Evolutionary conservation across 1,140 invertebrate genomes (phyloP).

Genomic region (Hypothenemus hampei): DNA sequence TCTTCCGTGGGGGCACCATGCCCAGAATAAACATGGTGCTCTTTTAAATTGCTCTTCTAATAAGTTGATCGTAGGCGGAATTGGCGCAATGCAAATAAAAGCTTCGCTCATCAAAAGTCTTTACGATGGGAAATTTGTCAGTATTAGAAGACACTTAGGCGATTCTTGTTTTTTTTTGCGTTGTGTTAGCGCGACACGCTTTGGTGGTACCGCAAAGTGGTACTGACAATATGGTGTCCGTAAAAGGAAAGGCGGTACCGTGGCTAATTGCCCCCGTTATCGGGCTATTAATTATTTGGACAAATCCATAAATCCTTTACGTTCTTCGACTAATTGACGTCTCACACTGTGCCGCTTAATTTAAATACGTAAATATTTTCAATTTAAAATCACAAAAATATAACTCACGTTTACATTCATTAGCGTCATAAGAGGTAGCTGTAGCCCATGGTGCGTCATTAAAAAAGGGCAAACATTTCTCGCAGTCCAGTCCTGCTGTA

Average conservation of each 20-base stretch:
- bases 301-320: neutral
- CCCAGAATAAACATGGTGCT: constrained; percentile 7
- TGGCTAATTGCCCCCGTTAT: neutral
- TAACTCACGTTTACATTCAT: constrained; percentile 90
- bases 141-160: no score
- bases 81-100: constrained; percentile 1
- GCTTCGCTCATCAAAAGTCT: no score
- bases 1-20: constrained; percentile 15
- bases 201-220: constrained; percentile 1
- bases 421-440: constrained; percentile 78
- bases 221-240: neutral
- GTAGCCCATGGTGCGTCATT: constrained; percentile 93
- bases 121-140: no score
- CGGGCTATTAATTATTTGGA: neutral
- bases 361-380: no score
- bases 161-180: no score
- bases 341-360: no score
- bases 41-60: constrained; percentile 6
- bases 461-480: constrained; percentile 89
- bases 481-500: constrained; percentile 88
- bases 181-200: no score
- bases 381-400: neutral
- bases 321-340: no score
- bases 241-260: neutral
- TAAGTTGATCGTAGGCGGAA: constrained; percentile 6